Percentiles rank a stretch among this genome's conserved stretches.
phyloP scores from a whole-genome alignment of 30 jellyfish, hydroid and myxozoan species.

The Aurelia coerulea region DNA sequence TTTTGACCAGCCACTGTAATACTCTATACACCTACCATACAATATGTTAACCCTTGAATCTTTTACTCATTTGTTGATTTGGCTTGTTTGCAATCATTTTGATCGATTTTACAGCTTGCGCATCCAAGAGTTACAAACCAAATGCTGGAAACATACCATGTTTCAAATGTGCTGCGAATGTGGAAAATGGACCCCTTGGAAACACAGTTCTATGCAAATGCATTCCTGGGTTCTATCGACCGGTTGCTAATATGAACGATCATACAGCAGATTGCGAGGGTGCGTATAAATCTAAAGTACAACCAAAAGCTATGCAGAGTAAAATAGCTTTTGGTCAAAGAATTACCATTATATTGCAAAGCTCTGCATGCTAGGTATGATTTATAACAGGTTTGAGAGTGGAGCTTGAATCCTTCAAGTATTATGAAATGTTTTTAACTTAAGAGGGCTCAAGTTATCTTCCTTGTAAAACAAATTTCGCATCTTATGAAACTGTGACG shows the following conservation, averaged over 20 bases:
- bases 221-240: constrained; percentile 15
- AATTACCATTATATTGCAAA: no score
- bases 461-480: neutral
- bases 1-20: no score
- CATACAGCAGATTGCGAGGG: constrained; percentile 31
- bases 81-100: neutral
- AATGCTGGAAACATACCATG: constrained; percentile 67
- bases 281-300: neutral
- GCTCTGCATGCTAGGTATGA: no score
- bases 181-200: constrained; percentile 37
- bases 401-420: neutral
- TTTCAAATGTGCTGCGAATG: constrained; percentile 57
- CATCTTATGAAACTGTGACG: neutral
- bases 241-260: neutral
- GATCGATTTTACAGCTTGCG: constrained; percentile 52
- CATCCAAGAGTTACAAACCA: constrained; percentile 32
- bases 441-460: no score
- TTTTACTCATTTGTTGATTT: neutral
- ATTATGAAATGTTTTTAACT: no score
- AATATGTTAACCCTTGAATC: no score
- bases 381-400: neutral
- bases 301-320: no score
- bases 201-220: constrained; percentile 33
- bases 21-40: no score
- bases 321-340: no score